These are phyloP conservation scores for Tragelaphus eurycerus DNA, from an alignment of 2,797 vertebrate species.

Conservation along the genomic window DNA sequence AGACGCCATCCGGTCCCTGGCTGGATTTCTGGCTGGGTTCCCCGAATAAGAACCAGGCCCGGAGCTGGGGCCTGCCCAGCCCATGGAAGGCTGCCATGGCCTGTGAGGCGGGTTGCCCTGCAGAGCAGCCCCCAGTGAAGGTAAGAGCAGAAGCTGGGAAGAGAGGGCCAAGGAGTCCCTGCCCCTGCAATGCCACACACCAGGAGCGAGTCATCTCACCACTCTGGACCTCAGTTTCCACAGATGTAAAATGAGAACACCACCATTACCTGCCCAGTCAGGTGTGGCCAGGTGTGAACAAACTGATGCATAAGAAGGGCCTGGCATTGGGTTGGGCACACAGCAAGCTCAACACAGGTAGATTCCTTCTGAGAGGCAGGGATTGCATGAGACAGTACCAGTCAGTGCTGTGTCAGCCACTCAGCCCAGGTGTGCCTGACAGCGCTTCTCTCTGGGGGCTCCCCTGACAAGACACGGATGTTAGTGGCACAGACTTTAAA, in stretches of 20 bases:
- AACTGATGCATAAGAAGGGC: background rate
- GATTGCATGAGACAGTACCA: background rate
- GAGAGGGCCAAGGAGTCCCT: background rate
- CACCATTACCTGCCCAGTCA: background rate
- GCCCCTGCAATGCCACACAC: background rate
- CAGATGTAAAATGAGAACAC: background rate
- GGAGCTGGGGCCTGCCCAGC: constrained; percentile 25
- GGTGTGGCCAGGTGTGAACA: no score
- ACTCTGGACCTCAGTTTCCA: background rate
- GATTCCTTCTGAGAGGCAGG: background rate
- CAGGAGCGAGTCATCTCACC: no score
- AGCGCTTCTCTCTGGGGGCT: accelerated
- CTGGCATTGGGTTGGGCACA: background rate
- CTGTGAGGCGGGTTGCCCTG: background rate
- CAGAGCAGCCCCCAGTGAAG: background rate
- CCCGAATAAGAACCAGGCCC: constrained; percentile 7
- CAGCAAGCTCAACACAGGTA: background rate
- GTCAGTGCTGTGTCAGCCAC: background rate
- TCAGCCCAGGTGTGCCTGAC: background rate
- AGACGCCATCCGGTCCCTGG: constrained; percentile 67
- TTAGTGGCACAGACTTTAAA: background rate
- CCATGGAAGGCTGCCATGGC: constrained; percentile 39
- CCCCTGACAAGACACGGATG: background rate
- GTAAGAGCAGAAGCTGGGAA: background rate
- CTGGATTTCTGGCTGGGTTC: constrained; percentile 50